Base-by-base conservation (phyloP, 2,113 vertebrate genomes). In the Peromyscus maniculatus region DNA sequence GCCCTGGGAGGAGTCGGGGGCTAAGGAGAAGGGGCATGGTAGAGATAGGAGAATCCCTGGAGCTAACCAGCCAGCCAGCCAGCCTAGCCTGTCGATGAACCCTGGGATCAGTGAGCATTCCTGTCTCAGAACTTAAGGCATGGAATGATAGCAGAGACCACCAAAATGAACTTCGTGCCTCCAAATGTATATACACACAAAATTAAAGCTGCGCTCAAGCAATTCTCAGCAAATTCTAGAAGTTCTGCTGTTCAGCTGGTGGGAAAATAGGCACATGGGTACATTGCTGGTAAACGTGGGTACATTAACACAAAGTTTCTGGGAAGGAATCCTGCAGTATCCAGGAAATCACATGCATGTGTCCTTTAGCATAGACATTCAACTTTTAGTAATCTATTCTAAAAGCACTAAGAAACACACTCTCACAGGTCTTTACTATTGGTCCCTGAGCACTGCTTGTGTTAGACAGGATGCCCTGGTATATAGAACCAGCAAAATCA, bases 311-410 rank as follows among this genome's bases (percentile, higher is more conserved):
- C 13, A 74, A 72, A 93, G 24, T 91, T 13, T 31, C 4, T 39
- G 39, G 72, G 43, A 94, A 28, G 6, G 26, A 88, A 72, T 87
- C 89, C 71, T 83, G 78, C 7, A 82, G 6, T 75, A 84, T 84
- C 21, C 64, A 87, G 52, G 21, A 83, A 90, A 55, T 94, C 36
- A 55, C 17, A 15, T 75, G 3, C n/a, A 36, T 94, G n/a, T 84
- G 49, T 86, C 21, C 69, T 83, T 87, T 57, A 75, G 59, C 33
- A 43, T 6, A 43, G 12, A 7, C 78, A 80, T 74, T 77, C 90
- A 21, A 90, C 88, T 95, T 97, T 55, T 36, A 93, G 59, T 28
- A 83, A 69, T 95, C 39, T 86, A 3, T 83, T 80, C 62, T 90
- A 24, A 89, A 87, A 72, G 89, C 57, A 67, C 15, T 66, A 84